phyloP scores from a whole-genome alignment of 2,888 invertebrate genomes.

The Drosophila peninsularis region DNA sequence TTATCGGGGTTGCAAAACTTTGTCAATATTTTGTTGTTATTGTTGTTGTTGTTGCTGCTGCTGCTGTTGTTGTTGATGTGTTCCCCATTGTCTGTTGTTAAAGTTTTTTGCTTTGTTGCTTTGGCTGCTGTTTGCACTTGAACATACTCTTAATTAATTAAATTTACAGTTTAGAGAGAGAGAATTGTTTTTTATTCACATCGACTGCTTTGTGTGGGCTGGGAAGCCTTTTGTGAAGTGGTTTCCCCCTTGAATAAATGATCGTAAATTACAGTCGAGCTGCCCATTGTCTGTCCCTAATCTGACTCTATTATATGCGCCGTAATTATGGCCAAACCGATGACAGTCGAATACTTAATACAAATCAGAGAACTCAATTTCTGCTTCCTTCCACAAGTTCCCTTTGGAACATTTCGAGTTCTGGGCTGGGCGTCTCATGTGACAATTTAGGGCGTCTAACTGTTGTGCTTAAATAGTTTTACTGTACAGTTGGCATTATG shows the following conservation, averaged over 20 bases:
- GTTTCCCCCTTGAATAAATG: conserved; percentile 31
- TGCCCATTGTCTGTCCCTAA: conserved; percentile 40
- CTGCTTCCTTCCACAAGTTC: too few relatives aligned
- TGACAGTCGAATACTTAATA: conserved; percentile 19
- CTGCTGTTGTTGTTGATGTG: conserved; percentile 9
- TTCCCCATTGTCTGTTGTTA: conserved; percentile 45
- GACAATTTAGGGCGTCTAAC: conserved; percentile 11
- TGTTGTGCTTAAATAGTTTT: conserved; percentile 9
- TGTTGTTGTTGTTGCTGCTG: conserved; percentile 9
- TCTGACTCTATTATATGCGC: conserved; percentile 19
- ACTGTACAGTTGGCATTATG: conserved; percentile 7
- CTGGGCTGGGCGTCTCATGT: conserved; percentile 15
- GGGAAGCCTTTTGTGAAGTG: conserved; percentile 31
- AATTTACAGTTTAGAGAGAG: conserved; percentile 47
- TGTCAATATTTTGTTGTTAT: conserved; percentile 26
- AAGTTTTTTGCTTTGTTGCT: conserved; percentile 42
- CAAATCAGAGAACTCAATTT: conserved; percentile 1
- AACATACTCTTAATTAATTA: conserved; percentile 59
- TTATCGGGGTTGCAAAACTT: conserved; percentile 32
- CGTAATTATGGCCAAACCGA: conserved; percentile 35
- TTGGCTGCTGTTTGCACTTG: conserved; percentile 39
- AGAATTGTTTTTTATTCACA: conserved; percentile 25
- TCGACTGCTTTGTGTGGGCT: conserved; percentile 13
- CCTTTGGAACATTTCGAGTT: not conserved
- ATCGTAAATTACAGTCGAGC: conserved; percentile 30